Conservation (phyloP, 2,888 invertebrate species). For the Cerastis leucographa region DNA sequence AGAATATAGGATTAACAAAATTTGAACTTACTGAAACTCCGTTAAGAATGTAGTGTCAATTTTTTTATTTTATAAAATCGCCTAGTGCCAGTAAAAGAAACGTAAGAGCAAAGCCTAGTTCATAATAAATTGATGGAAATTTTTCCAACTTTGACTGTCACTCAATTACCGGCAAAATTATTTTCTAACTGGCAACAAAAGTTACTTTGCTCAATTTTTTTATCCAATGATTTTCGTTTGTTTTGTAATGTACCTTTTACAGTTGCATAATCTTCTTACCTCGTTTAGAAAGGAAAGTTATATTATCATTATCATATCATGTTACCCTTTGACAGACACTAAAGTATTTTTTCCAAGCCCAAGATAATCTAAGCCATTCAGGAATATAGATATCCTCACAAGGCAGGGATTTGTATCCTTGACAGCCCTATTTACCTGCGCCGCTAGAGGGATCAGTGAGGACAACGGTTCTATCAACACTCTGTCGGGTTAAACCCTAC, state of each 20-base stretch:
- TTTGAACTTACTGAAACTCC: conserved; percentile 21
- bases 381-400: conserved; percentile 46
- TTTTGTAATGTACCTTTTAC: not conserved
- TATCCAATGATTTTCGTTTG: not conserved
- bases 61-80: conserved; percentile 4
- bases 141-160: conserved; percentile 26
- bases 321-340: conserved; percentile 5
- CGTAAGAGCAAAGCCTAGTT: conserved; percentile 13
- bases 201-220: conserved; percentile 7
- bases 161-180: conserved; percentile 22
- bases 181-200: conserved; percentile 17
- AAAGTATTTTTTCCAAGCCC: conserved; percentile 23
- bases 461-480: conserved; percentile 72
- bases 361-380: conserved; percentile 26
- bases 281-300: conserved; percentile 3
- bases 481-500: conserved; percentile 70
- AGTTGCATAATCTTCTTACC: not conserved
- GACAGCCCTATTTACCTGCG: conserved; percentile 76
- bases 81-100: not conserved
- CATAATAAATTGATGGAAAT: conserved; percentile 26
- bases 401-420: conserved; percentile 63
- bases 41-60: conserved; percentile 30
- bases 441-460: conserved; percentile 72
- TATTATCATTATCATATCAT: conserved; percentile 2
- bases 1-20: not conserved